phyloP scores from a whole-genome alignment of 1,140 invertebrate genomes.

The Zaprionus ornatus region DNA sequence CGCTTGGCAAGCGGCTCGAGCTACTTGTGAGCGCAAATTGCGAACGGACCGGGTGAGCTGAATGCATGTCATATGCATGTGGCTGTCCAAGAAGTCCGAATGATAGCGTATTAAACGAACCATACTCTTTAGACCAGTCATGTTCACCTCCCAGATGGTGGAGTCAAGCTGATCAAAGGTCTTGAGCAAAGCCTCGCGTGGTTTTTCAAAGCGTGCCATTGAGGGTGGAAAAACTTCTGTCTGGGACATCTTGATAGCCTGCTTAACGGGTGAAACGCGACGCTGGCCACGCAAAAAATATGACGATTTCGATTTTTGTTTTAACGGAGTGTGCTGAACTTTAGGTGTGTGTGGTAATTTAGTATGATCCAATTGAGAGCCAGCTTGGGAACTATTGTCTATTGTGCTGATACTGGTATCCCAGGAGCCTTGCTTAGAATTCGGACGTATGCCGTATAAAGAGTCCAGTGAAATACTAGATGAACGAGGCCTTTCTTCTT shows the following conservation, averaged over 20 bases:
- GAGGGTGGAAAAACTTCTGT: slow-evolving; percentile 70
- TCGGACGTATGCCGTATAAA: slow-evolving; percentile 51
- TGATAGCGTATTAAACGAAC: slow-evolving; percentile 90
- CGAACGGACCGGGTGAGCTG: slow-evolving; percentile 90
- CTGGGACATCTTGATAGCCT: slow-evolving; percentile 72
- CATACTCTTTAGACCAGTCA: slow-evolving; percentile 90
- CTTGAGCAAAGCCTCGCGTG: slow-evolving; percentile 87
- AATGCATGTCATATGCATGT: slow-evolving; percentile 87
- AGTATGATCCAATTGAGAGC: slow-evolving; percentile 43
- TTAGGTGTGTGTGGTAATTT: slow-evolving; percentile 29
- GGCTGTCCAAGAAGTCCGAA: slow-evolving; percentile 87
- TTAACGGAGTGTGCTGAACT: slow-evolving; percentile 54
- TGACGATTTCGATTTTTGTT: slow-evolving; percentile 74
- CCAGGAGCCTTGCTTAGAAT: slow-evolving; percentile 63
- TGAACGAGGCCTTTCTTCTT: slow-evolving; percentile 36
- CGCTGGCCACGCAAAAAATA: slow-evolving; percentile 65
- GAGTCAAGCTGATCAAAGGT: slow-evolving; percentile 88
- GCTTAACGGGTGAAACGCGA: slow-evolving; percentile 75
- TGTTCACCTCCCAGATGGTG: slow-evolving; percentile 93
- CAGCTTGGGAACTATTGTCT: slow-evolving; percentile 56
- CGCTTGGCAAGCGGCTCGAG: slow-evolving; percentile 92
- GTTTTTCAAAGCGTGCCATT: slow-evolving; percentile 85
- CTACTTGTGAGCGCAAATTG: slow-evolving; percentile 95
- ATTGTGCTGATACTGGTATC: slow-evolving; percentile 56
- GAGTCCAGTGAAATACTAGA: slow-evolving; percentile 73